Percentiles rank a stretch among this genome's conserved stretches.
phyloP scores from a whole-genome alignment of 2,113 vertebrate genomes.

The Oceanites oceanicus region DNA sequence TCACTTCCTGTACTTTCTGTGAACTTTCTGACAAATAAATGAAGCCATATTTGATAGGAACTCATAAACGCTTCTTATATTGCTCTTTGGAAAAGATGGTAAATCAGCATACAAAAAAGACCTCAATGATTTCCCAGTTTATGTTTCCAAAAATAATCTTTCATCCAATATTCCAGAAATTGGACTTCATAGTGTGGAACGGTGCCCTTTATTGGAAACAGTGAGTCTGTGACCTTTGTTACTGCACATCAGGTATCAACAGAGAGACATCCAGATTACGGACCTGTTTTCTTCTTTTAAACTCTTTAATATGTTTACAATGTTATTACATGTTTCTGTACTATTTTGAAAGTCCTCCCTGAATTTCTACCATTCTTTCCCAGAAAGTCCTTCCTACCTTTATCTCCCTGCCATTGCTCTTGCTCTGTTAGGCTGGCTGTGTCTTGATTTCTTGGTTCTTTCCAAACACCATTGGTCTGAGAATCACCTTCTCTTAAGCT shows the following conservation, averaged over 20 bases:
- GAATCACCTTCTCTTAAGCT: background rate
- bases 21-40: slow-evolving; percentile 70
- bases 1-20: slow-evolving; percentile 68
- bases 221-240: background rate
- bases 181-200: background rate
- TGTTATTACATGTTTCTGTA: background rate
- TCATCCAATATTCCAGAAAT: slow-evolving; percentile 16
- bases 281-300: background rate
- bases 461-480: background rate
- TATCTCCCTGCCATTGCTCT: background rate
- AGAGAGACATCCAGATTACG: background rate
- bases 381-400: background rate
- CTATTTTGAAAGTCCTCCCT: background rate
- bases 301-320: background rate
- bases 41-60: slow-evolving; percentile 44
- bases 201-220: background rate
- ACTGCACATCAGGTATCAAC: background rate
- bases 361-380: background rate
- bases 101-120: background rate
- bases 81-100: slow-evolving; percentile 20
- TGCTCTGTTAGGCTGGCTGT: background rate
- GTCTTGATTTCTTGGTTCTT: background rate
- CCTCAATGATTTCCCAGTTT: background rate
- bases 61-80: slow-evolving; percentile 14
- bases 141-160: slow-evolving; percentile 36